These are phyloP conservation scores for Calliopsis andreniformis DNA, from an alignment of 1,140 invertebrate species.

Conservation along the genomic window DNA sequence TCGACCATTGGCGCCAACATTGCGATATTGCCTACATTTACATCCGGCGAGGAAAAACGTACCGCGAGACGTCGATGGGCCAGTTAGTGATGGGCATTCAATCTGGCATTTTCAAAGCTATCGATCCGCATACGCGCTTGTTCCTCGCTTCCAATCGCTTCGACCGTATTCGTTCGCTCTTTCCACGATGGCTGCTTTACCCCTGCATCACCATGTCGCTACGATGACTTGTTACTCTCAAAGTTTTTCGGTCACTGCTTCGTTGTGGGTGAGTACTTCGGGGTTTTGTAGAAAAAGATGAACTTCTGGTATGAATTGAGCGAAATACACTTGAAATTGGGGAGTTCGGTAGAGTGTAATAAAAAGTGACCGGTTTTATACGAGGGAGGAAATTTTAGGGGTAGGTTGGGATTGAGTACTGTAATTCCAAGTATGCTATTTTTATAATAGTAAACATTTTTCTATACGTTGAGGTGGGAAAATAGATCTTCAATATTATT, in stretches of 20 bases:
- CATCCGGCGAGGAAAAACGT: conserved; percentile 67
- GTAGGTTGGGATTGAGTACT: too few species aligned
- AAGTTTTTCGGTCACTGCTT: neutral
- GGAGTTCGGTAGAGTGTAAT: too few species aligned
- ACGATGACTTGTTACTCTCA: neutral
- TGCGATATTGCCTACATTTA: conserved; percentile 78
- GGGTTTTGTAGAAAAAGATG: too few species aligned
- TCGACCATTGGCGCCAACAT: conserved; percentile 78
- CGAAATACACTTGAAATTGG: too few species aligned
- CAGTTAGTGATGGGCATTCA: conserved; percentile 19
- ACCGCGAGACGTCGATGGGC: conserved; percentile 39
- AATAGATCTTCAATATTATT: too few species aligned
- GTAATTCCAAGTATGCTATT: too few species aligned
- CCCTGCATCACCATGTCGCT: neutral
- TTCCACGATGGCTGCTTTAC: neutral
- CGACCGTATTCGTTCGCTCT: neutral
- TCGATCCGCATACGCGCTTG: conserved; percentile 6
- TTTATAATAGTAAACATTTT: too few species aligned
- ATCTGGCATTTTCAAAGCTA: conserved; percentile 15
- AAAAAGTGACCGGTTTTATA: too few species aligned
- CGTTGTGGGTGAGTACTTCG: too few species aligned
- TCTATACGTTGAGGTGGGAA: too few species aligned
- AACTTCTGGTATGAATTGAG: too few species aligned
- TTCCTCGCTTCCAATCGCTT: neutral
- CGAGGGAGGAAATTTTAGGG: too few species aligned